Evolutionary conservation across 2,113 vertebrate species (phyloP).

Genomic region (Clarias gariepinus): DNA sequence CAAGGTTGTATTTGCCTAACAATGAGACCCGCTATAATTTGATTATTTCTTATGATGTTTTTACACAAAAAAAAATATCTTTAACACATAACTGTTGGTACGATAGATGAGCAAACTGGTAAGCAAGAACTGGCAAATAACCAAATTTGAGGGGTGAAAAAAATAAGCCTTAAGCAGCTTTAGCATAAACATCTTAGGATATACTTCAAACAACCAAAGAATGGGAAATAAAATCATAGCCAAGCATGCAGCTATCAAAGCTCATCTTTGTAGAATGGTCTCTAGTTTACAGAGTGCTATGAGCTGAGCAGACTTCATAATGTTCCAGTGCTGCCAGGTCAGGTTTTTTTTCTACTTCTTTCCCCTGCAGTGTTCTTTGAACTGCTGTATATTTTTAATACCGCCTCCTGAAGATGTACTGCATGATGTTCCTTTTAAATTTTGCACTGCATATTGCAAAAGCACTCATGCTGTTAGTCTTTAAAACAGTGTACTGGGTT

Average conservation of each 20-base stretch:
- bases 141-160: neutral
- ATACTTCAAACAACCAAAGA: neutral
- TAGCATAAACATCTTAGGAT: no score
- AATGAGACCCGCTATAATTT: no score
- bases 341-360: neutral
- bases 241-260: neutral
- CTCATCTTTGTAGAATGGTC: neutral
- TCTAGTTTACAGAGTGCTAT: neutral
- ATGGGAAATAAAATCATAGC: neutral
- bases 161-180: neutral
- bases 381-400: neutral
- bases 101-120: neutral
- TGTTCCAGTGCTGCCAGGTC: neutral
- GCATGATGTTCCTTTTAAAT: constrained; percentile 11
- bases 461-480: neutral
- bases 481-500: neutral
- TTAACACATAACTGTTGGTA: neutral
- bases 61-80: no score
- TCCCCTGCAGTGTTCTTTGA: neutral
- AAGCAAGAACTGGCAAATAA: neutral
- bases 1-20: no score
- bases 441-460: no score
- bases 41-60: no score
- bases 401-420: constrained; percentile 15
- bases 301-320: neutral